Percentiles rank a stretch among this genome's conserved stretches.
These are phyloP conservation scores for Eriosoma lanigerum DNA, from an alignment of 1,140 invertebrate species.

Conservation along the genomic window DNA sequence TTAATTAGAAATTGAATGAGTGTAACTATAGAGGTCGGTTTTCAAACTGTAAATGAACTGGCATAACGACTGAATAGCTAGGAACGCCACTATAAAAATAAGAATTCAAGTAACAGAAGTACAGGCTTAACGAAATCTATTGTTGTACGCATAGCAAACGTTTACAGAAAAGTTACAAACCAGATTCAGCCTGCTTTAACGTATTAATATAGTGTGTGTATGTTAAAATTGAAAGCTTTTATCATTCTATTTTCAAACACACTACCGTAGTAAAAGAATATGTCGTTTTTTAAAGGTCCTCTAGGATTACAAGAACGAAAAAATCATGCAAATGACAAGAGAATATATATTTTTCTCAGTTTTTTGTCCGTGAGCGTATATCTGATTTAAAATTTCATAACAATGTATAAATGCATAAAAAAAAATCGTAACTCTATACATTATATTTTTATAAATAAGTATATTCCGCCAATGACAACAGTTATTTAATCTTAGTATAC, in stretches of 20 bases:
- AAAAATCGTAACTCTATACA: background rate
- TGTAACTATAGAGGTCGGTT: background rate
- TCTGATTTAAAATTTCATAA: background rate
- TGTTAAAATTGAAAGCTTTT: constrained; percentile 6
- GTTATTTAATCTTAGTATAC: no score
- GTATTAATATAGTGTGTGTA: constrained; percentile 1
- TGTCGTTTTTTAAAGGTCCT: constrained; percentile 1
- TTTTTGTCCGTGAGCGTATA: background rate
- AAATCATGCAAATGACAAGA: constrained; percentile 34
- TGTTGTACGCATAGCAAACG: background rate
- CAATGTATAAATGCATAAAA: background rate
- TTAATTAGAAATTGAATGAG: constrained; percentile 28
- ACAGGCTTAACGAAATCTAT: constrained; percentile 5
- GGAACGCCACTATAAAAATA: background rate
- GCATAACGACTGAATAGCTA: background rate
- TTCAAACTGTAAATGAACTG: constrained; percentile 32
- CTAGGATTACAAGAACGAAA: background rate
- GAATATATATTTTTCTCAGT: background rate
- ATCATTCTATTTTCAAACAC: background rate
- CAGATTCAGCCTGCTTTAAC: constrained; percentile 24
- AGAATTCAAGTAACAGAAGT: background rate
- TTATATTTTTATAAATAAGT: background rate
- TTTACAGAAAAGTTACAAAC: constrained; percentile 7
- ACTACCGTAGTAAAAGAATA: background rate
- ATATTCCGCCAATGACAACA: background rate